Percentiles rank a stretch among this genome's conserved stretches.
Evolutionary conservation across 2,797 vertebrate species (phyloP).

Genomic region (Melopsittacus undulatus): DNA sequence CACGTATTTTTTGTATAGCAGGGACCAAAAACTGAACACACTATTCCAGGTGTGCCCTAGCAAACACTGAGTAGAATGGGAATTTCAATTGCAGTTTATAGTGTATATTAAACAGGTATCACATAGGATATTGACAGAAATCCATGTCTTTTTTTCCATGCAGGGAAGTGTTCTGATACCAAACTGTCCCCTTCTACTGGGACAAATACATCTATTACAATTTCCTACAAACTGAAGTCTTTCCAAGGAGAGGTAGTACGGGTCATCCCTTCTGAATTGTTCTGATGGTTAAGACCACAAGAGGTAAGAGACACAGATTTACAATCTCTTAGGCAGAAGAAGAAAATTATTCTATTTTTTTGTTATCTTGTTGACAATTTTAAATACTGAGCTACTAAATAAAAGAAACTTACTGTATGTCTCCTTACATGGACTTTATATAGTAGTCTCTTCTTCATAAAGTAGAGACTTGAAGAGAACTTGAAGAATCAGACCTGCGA

Average conservation of each 20-base stretch:
- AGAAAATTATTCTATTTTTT: not conserved
- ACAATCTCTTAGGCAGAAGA: not conserved
- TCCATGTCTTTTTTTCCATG: not conserved
- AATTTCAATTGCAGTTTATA: not conserved
- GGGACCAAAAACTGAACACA: not conserved
- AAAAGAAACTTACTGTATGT: not conserved
- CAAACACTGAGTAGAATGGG: not conserved
- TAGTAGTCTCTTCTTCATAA: not conserved
- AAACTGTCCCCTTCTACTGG: not conserved
- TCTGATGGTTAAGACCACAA: not conserved
- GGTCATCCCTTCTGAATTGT: not conserved
- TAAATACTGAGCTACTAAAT: not conserved
- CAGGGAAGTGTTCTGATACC: not conserved
- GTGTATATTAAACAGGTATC: not conserved
- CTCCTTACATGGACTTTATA: not conserved
- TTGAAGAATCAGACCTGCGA: not conserved
- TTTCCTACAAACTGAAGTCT: not conserved
- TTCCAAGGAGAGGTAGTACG: not conserved
- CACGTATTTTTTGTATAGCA: not conserved
- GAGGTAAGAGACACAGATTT: not conserved
- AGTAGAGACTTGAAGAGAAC: not conserved
- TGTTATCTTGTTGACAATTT: not conserved
- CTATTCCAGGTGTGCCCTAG: not conserved
- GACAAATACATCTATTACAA: not conserved
- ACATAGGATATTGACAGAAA: not conserved